Evolutionary conservation across 2,113 vertebrate species (phyloP).

Genomic region (Indicator indicator): DNA sequence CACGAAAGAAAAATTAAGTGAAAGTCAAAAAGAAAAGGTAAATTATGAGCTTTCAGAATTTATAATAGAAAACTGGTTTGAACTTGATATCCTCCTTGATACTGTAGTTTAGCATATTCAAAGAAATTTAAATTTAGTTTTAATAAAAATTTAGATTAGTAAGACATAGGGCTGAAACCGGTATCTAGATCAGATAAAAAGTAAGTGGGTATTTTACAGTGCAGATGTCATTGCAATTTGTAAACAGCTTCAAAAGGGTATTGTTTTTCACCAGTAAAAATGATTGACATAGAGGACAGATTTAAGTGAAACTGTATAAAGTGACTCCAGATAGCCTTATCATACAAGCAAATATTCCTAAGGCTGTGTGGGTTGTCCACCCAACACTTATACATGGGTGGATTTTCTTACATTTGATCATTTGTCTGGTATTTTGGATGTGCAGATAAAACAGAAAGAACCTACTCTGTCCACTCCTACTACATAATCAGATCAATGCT

Average conservation of each 20-base stretch:
- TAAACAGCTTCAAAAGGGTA: not conserved
- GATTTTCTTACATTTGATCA: not conserved
- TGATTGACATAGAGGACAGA: not conserved
- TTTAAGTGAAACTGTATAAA: not conserved
- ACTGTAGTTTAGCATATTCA: not conserved
- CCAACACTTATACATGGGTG: rapidly evolving
- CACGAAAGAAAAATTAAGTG: not conserved
- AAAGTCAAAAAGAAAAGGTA: not conserved
- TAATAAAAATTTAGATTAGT: not conserved
- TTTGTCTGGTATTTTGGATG: not conserved
- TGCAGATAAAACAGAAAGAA: slow-evolving; percentile 21
- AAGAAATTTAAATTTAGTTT: not conserved
- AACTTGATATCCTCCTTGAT: not conserved
- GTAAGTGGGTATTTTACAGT: not conserved
- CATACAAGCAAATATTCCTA: not conserved
- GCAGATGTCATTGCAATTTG: not conserved
- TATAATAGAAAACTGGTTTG: not conserved
- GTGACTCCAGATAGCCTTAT: not conserved
- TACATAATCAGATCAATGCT: slow-evolving; percentile 10
- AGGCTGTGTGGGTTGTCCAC: not conserved
- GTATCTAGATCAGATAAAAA: not conserved
- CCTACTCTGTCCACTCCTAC: slow-evolving; percentile 38
- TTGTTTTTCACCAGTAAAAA: not conserved
- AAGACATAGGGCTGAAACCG: not conserved
- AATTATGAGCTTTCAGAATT: not conserved